Conservation (phyloP, 2,113 vertebrate genomes). For the Gavia stellata region DNA sequence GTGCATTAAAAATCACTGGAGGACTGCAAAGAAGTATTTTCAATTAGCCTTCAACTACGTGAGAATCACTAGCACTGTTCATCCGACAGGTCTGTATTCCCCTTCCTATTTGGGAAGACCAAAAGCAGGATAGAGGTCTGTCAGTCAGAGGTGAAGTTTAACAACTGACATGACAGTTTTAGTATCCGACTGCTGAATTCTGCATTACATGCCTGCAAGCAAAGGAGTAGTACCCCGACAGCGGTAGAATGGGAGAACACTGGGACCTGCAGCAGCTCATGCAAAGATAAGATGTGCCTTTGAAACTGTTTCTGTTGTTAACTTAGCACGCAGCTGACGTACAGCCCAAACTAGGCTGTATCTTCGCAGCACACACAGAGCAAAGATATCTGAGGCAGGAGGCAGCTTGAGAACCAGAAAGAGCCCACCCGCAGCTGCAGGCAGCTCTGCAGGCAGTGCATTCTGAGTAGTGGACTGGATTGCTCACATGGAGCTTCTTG, state of each 20-base stretch:
- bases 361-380: not conserved
- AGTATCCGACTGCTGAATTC: not conserved
- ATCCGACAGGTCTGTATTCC: not conserved
- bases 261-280: not conserved
- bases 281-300: not conserved
- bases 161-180: not conserved
- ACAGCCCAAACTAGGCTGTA: not conserved
- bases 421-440: not conserved
- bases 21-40: not conserved
- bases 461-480: not conserved
- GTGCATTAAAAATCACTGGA: not conserved
- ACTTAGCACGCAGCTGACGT: fast-evolving
- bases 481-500: not conserved
- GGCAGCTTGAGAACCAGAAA: not conserved
- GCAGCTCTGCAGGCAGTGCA: not conserved
- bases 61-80: not conserved
- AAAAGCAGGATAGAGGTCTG: not conserved
- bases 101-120: not conserved
- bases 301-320: not conserved
- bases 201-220: not conserved
- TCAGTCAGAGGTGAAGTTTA: not conserved
- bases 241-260: not conserved
- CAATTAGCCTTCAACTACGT: not conserved
- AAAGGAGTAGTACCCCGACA: not conserved
- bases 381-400: not conserved